Conservation (phyloP, 2,888 invertebrate species). For the Cerceris ruficornis region DNA sequence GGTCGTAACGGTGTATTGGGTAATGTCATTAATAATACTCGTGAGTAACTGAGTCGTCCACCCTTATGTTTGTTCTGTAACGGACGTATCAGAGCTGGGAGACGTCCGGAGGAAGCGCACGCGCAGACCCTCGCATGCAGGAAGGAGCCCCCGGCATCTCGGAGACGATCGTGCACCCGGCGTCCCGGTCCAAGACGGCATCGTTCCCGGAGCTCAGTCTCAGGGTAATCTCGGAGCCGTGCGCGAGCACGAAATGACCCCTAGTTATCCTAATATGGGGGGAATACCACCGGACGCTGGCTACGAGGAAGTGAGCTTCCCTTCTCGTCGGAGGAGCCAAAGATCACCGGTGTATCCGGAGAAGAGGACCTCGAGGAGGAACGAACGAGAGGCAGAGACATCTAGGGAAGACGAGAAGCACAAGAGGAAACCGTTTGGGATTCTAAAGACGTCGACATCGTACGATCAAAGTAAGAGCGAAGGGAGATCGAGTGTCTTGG, state of each 20-base stretch:
- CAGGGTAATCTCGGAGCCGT: constrained; percentile 28
- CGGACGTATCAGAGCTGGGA: constrained; percentile 78
- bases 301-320: constrained; percentile 73
- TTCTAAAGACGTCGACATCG: constrained; percentile 71
- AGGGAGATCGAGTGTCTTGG: constrained; percentile 54
- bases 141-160: constrained; percentile 75
- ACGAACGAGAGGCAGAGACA: constrained; percentile 30
- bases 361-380: constrained; percentile 12
- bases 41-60: constrained; percentile 58
- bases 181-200: constrained; percentile 42
- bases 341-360: neutral
- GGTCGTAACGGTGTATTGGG: constrained; percentile 21
- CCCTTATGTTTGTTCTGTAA: constrained; percentile 67
- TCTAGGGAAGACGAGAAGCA: constrained; percentile 41
- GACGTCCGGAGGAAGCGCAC: constrained; percentile 80
- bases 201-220: constrained; percentile 33
- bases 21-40: constrained; percentile 40
- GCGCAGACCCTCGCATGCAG: constrained; percentile 79
- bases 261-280: constrained; percentile 37
- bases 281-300: constrained; percentile 76
- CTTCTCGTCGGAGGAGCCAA: constrained; percentile 37
- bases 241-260: constrained; percentile 42
- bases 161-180: constrained; percentile 61
- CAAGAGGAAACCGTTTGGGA: constrained; percentile 72
- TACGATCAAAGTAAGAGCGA: constrained; percentile 58